Evolutionary conservation across 2,888 invertebrate species (phyloP).

Genomic region (Eristalis tenax): DNA sequence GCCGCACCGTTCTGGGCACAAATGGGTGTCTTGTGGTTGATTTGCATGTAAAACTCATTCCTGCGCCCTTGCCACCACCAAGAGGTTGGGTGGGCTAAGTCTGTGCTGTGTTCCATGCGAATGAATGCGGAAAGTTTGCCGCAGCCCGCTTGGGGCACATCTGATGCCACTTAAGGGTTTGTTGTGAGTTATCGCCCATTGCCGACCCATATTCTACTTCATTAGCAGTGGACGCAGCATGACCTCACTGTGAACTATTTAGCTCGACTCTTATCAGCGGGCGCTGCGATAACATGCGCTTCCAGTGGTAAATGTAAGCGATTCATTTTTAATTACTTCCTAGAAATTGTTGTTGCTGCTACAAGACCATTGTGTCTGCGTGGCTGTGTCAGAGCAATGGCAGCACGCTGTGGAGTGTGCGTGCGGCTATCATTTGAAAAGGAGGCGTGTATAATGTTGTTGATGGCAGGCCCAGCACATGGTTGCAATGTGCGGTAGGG

Average conservation of each 20-base stretch:
- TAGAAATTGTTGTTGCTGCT: neutral
- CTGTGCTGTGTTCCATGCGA: neutral
- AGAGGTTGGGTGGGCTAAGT: neutral
- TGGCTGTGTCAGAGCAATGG: conserved; percentile 5
- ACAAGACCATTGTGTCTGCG: neutral
- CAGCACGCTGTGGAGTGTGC: neutral
- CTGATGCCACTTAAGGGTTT: neutral
- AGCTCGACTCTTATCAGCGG: conserved; percentile 50
- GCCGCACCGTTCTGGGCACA: neutral
- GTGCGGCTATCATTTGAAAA: conserved; percentile 27
- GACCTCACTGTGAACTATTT: conserved; percentile 56
- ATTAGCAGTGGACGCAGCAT: conserved; percentile 11
- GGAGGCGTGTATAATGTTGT: conserved; percentile 45
- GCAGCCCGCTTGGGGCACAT: neutral
- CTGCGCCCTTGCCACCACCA: neutral
- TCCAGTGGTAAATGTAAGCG: conserved; percentile 17
- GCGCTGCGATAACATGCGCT: conserved; percentile 43
- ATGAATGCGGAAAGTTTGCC: conserved; percentile 46
- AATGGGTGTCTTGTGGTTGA: conserved; percentile 37
- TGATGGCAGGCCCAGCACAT: conserved; percentile 33
- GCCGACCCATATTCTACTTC: conserved; percentile 45
- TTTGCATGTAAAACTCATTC: conserved; percentile 53
- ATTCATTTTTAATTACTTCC: neutral
- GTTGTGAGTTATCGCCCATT: conserved; percentile 37
- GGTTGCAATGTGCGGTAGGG: conserved; percentile 22